phyloP scores from a whole-genome alignment of 2,888 invertebrate genomes.

The Xylocampa areola region DNA sequence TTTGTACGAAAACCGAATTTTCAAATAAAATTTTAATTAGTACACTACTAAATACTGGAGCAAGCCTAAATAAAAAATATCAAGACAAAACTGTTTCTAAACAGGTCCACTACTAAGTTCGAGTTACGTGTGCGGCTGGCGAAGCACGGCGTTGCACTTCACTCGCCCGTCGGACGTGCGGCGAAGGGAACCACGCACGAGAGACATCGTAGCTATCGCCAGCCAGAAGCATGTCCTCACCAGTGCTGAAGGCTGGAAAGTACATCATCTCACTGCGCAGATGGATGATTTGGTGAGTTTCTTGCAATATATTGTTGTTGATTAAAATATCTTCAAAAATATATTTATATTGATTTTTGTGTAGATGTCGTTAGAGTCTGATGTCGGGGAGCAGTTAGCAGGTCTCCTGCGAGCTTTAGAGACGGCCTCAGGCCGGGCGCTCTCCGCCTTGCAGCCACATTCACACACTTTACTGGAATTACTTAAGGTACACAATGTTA shows the following conservation, averaged over 20 bases:
- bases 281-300: constrained; percentile 97
- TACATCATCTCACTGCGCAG: constrained; percentile 97
- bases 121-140: constrained; percentile 86
- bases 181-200: constrained; percentile 95
- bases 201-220: constrained; percentile 95
- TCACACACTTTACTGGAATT: constrained; percentile 81
- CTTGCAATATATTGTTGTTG: neutral
- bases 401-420: constrained; percentile 82
- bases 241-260: constrained; percentile 98
- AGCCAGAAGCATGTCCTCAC: constrained; percentile 96
- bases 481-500: constrained; percentile 78
- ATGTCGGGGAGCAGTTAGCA: constrained; percentile 86
- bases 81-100: constrained; percentile 5
- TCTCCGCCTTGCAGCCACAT: constrained; percentile 78
- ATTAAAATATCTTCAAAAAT: too few relatives aligned
- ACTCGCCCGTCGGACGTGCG: constrained; percentile 93
- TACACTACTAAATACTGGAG: neutral
- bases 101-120: constrained; percentile 82
- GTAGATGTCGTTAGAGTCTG: constrained; percentile 89
- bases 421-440: constrained; percentile 75
- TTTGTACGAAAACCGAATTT: too few relatives aligned
- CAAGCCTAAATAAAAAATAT: constrained; percentile 3
- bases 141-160: constrained; percentile 86
- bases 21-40: too few relatives aligned
- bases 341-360: constrained; percentile 1